Evolutionary conservation across 2,888 invertebrate species (phyloP).

Genomic region (Oeneis ivallda): DNA sequence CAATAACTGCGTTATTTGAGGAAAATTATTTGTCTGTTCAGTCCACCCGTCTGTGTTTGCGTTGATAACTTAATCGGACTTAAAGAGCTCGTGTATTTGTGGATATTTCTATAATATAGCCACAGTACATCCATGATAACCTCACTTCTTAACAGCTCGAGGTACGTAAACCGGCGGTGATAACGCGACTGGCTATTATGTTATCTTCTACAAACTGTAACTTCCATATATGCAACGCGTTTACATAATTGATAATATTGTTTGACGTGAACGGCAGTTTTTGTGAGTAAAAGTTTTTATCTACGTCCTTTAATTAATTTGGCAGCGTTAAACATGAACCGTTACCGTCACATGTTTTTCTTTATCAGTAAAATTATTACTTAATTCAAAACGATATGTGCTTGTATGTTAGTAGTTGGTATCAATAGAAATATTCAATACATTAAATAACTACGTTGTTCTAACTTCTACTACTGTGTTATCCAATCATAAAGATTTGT

Average conservation of each 20-base stretch:
- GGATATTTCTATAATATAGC: constrained; percentile 23
- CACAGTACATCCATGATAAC: constrained; percentile 34
- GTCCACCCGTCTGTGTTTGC: constrained; percentile 23
- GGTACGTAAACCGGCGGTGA: constrained; percentile 34
- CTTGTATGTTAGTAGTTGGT: not conserved
- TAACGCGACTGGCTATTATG: constrained; percentile 33
- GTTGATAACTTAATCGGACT: constrained; percentile 31
- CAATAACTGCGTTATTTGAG: constrained; percentile 25
- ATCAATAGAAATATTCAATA: too few relatives aligned
- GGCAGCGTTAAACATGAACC: not conserved
- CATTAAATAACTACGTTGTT: too few relatives aligned
- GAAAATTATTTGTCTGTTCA: constrained; percentile 24
- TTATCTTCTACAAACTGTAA: constrained; percentile 34
- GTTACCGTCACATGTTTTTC: not conserved
- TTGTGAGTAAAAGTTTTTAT: constrained; percentile 3
- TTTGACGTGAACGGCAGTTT: not conserved
- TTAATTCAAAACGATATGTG: too few relatives aligned
- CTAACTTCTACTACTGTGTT: too few relatives aligned
- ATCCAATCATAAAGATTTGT: too few relatives aligned
- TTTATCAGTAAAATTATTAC: too few relatives aligned
- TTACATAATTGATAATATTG: constrained; percentile 26
- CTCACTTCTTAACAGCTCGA: constrained; percentile 34
- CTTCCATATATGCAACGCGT: constrained; percentile 25
- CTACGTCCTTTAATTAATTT: constrained; percentile 7
- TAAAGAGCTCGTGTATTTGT: constrained; percentile 30